These are phyloP conservation scores for Cheilosia vernalis DNA, from an alignment of 2,888 invertebrate genomes.

Conservation along the genomic window DNA sequence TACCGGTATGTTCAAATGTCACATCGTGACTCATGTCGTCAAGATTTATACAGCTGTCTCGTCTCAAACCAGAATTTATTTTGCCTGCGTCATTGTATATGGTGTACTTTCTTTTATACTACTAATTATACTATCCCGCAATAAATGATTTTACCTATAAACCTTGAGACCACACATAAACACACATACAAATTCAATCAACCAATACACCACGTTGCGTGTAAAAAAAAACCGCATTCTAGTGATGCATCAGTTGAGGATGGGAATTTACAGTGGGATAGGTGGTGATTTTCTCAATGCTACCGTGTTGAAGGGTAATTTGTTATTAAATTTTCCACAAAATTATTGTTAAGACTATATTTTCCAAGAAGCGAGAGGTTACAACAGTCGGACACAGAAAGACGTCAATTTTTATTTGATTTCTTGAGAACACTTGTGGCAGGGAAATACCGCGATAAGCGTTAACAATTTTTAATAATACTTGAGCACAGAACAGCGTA, in stretches of 20 bases:
- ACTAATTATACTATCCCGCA: slow-evolving; percentile 13
- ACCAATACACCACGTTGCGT: slow-evolving; percentile 70
- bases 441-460: too few relatives aligned
- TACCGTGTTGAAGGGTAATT: slow-evolving; percentile 11
- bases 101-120: not conserved
- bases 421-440: not conserved
- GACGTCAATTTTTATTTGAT: not conserved
- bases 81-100: too few relatives aligned
- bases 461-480: too few relatives aligned
- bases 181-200: slow-evolving; percentile 46
- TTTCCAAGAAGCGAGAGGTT: not conserved
- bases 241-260: slow-evolving; percentile 76
- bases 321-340: slow-evolving; percentile 52
- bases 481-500: not conserved
- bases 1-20: too few relatives aligned
- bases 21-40: too few relatives aligned
- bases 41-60: too few relatives aligned
- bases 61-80: too few relatives aligned
- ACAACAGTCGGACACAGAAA: not conserved
- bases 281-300: slow-evolving; percentile 47
- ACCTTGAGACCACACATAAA: slow-evolving; percentile 39
- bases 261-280: slow-evolving; percentile 73
- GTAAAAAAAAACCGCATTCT: slow-evolving; percentile 74
- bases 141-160: slow-evolving; percentile 28
- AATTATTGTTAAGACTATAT: slow-evolving; percentile 24